phyloP scores from a whole-genome alignment of 2,888 invertebrate species.

The Exocentrus adspersus region DNA sequence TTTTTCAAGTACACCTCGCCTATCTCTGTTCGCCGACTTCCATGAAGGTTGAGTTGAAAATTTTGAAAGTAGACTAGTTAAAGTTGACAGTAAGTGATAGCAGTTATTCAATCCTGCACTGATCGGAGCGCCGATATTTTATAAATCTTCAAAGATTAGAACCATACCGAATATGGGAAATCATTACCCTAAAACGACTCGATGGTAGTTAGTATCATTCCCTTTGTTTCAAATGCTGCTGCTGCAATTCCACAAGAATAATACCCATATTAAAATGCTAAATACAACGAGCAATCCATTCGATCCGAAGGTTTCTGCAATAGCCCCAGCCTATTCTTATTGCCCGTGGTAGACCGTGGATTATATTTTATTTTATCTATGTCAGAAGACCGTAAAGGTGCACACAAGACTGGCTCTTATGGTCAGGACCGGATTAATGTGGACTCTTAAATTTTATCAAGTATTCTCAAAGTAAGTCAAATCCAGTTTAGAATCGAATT shows the following conservation, averaged over 20 bases:
- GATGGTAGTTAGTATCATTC: background rate
- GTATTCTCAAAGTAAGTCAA: no score
- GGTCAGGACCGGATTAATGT: no score
- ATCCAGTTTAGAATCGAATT: no score
- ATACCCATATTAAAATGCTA: background rate
- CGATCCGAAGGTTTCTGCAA: conserved; percentile 8
- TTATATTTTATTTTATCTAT: conserved; percentile 12
- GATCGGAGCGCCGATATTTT: no score
- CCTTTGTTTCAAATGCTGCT: background rate
- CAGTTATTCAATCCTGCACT: no score
- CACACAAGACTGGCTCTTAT: background rate
- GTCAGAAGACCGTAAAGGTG: conserved; percentile 13
- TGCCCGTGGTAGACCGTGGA: background rate
- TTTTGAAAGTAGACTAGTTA: no score
- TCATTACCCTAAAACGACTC: background rate
- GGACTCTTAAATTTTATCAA: no score
- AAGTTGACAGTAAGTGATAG: no score
- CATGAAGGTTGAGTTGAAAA: no score
- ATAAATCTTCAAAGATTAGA: background rate
- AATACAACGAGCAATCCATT: background rate
- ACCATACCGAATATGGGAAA: background rate
- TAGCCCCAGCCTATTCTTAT: conserved; percentile 11
- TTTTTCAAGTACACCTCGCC: no score
- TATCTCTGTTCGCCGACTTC: no score
- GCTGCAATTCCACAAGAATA: background rate